phyloP scores from a whole-genome alignment of 2,888 invertebrate species.

The Cactoblastis cactorum region DNA sequence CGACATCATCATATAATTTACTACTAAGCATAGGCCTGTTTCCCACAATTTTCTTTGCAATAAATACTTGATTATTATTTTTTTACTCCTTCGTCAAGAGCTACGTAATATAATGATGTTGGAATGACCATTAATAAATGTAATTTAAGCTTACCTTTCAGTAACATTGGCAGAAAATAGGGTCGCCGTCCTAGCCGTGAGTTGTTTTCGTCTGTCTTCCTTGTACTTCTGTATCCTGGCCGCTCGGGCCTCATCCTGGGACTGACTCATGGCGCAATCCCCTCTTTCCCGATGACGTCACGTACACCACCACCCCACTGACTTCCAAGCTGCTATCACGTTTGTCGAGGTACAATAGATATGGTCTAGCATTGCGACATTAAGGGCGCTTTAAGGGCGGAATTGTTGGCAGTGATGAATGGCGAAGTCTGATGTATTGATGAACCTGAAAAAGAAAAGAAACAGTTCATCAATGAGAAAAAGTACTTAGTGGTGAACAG shows the following conservation, averaged over 20 bases:
- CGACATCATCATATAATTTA: too few relatives aligned
- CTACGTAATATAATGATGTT: too few relatives aligned
- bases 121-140: too few relatives aligned
- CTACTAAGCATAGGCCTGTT: too few relatives aligned
- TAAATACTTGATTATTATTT: too few relatives aligned
- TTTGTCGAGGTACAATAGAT: constrained; percentile 46
- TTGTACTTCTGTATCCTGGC: constrained; percentile 86
- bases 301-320: constrained; percentile 49
- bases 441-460: constrained; percentile 54
- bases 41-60: too few relatives aligned
- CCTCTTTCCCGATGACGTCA: constrained; percentile 47
- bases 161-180: constrained; percentile 84
- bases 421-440: constrained; percentile 52
- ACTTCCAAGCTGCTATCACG: constrained; percentile 38
- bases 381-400: constrained; percentile 61
- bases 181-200: constrained; percentile 79
- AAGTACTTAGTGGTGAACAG: too few relatives aligned
- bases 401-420: constrained; percentile 71
- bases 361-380: constrained; percentile 73
- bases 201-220: constrained; percentile 84
- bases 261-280: constrained; percentile 56
- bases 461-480: neutral
- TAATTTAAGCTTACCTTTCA: constrained; percentile 50
- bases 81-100: too few relatives aligned
- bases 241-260: constrained; percentile 74